Evolutionary conservation across 2,113 vertebrate species (phyloP).

Genomic region (Petrocephalus zakoni): DNA sequence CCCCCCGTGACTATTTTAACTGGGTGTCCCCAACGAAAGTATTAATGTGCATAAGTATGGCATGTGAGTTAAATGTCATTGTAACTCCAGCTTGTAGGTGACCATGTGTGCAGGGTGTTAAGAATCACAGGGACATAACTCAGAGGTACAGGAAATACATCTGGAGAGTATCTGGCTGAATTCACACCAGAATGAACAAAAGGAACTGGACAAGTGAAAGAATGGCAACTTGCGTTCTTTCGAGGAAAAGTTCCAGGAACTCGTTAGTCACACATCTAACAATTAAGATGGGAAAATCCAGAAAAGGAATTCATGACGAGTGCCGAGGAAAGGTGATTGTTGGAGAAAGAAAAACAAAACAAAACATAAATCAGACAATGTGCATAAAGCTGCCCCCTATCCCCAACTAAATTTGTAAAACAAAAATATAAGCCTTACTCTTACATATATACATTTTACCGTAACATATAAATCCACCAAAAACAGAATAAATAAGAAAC

Average conservation of each 20-base stretch:
- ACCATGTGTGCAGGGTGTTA: background rate
- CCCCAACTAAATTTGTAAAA: background rate
- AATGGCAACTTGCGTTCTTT: background rate
- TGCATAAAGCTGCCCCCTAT: background rate
- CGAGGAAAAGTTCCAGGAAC: background rate
- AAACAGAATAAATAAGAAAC: background rate
- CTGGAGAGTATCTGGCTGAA: background rate
- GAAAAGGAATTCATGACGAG: background rate
- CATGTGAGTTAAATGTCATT: background rate
- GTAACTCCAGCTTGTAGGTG: background rate
- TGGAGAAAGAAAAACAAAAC: background rate
- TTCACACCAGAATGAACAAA: background rate
- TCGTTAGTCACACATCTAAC: background rate
- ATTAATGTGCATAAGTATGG: conserved; percentile 28
- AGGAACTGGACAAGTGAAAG: background rate
- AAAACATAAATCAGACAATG: background rate
- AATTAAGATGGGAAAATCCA: background rate
- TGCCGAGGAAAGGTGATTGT: background rate
- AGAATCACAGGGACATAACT: background rate
- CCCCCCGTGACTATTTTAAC: conserved; percentile 15
- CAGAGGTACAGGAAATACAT: background rate
- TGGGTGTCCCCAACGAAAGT: conserved; percentile 17
- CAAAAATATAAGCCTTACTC: background rate
- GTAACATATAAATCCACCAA: background rate
- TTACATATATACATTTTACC: background rate